Percentiles rank a stretch among this genome's conserved stretches.
These are phyloP conservation scores for Calameuta pallipes DNA, from an alignment of 2,888 invertebrate species.

Conservation along the genomic window DNA sequence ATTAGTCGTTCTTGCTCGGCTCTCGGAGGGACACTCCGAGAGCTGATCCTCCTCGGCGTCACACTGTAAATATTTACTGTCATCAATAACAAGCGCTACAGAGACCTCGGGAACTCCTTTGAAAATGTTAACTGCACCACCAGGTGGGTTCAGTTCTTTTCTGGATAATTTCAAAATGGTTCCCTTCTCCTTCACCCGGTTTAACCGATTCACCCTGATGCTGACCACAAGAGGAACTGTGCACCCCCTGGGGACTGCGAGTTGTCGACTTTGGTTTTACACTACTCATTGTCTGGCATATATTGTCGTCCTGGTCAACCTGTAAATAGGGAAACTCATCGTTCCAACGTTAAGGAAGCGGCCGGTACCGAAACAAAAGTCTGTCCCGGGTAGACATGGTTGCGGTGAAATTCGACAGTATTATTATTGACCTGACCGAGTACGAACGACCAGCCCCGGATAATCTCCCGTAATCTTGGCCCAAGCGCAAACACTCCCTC, in stretches of 20 bases:
- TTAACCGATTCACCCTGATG: background rate
- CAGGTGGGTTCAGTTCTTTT: background rate
- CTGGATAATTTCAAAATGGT: background rate
- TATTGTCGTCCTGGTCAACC: background rate
- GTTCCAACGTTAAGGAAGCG: background rate
- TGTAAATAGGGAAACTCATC: background rate
- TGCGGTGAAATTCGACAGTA: constrained; percentile 19
- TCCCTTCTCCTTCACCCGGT: background rate
- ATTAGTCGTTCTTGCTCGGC: background rate
- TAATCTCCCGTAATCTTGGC: constrained; percentile 23
- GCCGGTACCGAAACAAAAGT: background rate
- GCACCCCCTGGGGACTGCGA: background rate
- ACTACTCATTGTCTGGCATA: background rate
- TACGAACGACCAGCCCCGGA: constrained; percentile 2
- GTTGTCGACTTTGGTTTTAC: background rate
- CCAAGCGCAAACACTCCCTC: constrained; percentile 13
- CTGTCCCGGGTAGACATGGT: background rate
- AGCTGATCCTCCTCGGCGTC: background rate
- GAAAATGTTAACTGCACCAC: background rate
- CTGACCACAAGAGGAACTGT: background rate
- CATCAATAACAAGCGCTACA: background rate
- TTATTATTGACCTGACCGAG: constrained; percentile 20
- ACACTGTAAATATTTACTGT: background rate
- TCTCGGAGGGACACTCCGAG: background rate
- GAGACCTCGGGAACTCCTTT: background rate